Base-by-base conservation (phyloP, 2,797 vertebrate species). In the Chromis chromis region DNA sequence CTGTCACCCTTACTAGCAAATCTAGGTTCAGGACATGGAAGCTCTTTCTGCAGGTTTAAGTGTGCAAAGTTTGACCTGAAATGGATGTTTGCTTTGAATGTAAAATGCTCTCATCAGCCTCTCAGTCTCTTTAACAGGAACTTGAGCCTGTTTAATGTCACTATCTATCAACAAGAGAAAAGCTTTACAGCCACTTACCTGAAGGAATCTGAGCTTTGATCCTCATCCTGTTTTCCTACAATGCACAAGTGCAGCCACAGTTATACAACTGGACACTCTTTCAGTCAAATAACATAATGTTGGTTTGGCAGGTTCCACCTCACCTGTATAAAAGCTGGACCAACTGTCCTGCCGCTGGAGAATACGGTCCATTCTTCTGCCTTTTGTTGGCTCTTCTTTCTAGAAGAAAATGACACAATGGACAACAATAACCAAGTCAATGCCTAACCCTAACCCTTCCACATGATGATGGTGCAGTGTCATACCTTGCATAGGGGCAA, bases 301-400 rank as follows among this genome's bases (percentile, higher is more conserved):
- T 11, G 4, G 7, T 28, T 54, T 22, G 27, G 13, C 1, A 24
- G 27, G 24, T 39, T 65, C 28, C 1, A 33, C 60, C 75, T 76
- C 65, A 94, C 94, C 93, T 70, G 89, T 74, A 40, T 85, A 85
- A 81, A 88, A 92, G 69, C 85, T 93, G 76, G 93, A 94, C 92
- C 93, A 94, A 69, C 93, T 94, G 83, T 94, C 94, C 81, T 94
- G 93, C 16, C 91, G 83, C 79, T 89, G 90, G 36, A 94, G 74
- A 64, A 88, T 21, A 1, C 76, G 85, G 19, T 92, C 90, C 56
- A 78, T 24, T 70, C 88, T 85, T 27, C 82, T 87, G 12, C 52
- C 66, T 70, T 82, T 90, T 14, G 59, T 70, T 19, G 89, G 73
- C 49, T 94, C 90, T 78, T 94, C 92, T 81, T 90, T 93, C 94